Evolutionary conservation across 2,797 vertebrate genomes (phyloP).

Genomic region (Triplophysa yarkandensis): DNA sequence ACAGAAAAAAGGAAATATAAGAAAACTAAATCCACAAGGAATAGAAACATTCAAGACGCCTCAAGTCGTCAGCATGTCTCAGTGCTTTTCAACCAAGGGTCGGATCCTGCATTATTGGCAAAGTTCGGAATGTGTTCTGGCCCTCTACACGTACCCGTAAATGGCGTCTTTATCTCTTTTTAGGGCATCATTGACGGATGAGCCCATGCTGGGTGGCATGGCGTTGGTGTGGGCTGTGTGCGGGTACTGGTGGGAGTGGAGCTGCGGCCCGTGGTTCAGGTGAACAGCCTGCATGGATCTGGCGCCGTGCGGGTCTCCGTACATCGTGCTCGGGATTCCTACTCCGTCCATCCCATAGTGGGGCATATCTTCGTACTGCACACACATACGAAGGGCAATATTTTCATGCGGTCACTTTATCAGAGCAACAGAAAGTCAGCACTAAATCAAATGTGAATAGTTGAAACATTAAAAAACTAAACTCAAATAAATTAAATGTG

Average conservation of each 20-base stretch:
- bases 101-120: conserved; percentile 28
- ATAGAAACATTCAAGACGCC: not conserved
- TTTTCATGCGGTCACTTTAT: conserved; percentile 43
- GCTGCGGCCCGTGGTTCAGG: conserved; percentile 96
- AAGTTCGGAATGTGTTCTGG: conserved; percentile 53
- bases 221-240: conserved; percentile 95
- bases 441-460: not conserved
- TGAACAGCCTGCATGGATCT: conserved; percentile 97
- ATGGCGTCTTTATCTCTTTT: conserved; percentile 99
- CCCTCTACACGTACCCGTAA: conserved; percentile 89
- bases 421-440: not conserved
- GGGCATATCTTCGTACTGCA: conserved; percentile 98
- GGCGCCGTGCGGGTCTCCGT: conserved; percentile 96
- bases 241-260: conserved; percentile 97
- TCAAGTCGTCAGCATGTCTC: conserved; percentile 2
- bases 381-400: conserved; percentile 60
- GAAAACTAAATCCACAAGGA: not conserved
- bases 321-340: conserved; percentile 97
- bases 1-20: not conserved
- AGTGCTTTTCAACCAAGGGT: conserved; percentile 24
- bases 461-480: not conserved
- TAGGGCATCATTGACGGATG: conserved; percentile 98
- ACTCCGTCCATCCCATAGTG: conserved; percentile 99
- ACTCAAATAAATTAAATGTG: too few relatives aligned
- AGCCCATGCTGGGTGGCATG: conserved; percentile 96